A percentile compares a stretch with the other conserved stretches of the same genome.
Conservation (phyloP, 2,113 vertebrate genomes). For the Ailuropoda melanoleuca region DNA sequence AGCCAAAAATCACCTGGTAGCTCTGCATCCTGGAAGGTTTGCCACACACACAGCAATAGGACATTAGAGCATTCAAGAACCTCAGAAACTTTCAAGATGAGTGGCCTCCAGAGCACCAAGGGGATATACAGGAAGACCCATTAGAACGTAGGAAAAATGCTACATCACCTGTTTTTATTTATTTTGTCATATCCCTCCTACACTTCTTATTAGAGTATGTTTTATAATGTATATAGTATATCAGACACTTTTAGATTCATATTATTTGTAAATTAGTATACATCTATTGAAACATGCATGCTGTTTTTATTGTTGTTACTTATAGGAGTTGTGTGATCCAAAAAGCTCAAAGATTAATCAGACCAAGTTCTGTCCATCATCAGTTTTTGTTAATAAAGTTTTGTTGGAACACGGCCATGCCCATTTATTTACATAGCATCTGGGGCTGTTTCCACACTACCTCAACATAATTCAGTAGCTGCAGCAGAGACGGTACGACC, state of each 20-base stretch:
- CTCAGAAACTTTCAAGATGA: neutral
- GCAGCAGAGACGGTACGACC: neutral
- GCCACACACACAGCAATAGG: neutral
- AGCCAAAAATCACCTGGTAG: conserved; percentile 33
- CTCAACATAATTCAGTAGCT: neutral
- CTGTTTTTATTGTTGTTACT: neutral
- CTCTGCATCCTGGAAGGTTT: neutral
- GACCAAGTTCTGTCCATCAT: neutral
- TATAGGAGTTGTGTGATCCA: neutral
- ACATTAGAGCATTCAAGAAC: neutral
- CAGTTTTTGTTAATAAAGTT: neutral
- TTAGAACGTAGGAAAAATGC: neutral
- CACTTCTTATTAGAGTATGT: neutral
- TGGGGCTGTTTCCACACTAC: neutral
- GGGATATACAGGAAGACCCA: neutral
- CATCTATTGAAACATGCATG: neutral
- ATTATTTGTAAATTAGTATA: neutral
- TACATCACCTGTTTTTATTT: neutral
- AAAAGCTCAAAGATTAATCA: neutral
- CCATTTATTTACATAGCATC: neutral
- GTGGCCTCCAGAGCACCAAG: neutral
- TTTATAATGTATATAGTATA: neutral
- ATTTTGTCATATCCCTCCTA: neutral
- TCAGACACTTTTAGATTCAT: neutral
- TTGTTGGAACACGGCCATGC: neutral